Conservation (phyloP, 2,888 invertebrate species). For the Listrodromus nycthemerus region DNA sequence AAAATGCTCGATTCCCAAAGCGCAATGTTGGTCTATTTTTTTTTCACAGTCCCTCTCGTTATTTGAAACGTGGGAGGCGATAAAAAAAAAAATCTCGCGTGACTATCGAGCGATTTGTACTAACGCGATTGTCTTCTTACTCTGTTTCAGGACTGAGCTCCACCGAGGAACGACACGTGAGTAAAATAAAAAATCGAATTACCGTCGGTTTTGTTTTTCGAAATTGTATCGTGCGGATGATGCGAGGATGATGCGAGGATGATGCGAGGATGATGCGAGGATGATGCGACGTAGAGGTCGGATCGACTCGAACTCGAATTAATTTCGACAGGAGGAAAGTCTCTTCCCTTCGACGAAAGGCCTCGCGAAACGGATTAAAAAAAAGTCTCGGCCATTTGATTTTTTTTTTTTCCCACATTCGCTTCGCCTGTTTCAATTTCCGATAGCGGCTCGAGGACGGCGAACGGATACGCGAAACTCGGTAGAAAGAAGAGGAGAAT, state of each 20-base stretch:
- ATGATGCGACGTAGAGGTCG: background rate
- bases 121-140: constrained; percentile 68
- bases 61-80: constrained; percentile 72
- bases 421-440: constrained; percentile 48
- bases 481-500: constrained; percentile 8
- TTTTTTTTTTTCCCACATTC: constrained; percentile 5
- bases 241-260: too few species aligned
- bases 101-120: constrained; percentile 58
- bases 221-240: too few species aligned
- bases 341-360: background rate
- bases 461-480: constrained; percentile 5
- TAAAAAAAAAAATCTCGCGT: constrained; percentile 33
- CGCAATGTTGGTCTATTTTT: constrained; percentile 48
- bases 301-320: background rate
- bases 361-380: constrained; percentile 13
- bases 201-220: too few species aligned
- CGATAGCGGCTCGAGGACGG: constrained; percentile 26
- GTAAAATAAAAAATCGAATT: constrained; percentile 82
- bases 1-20: constrained; percentile 12
- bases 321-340: background rate
- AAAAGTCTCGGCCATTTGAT: constrained; percentile 11
- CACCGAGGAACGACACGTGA: constrained; percentile 88
- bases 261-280: too few species aligned
- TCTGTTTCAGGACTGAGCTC: constrained; percentile 87
- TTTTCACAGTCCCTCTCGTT: constrained; percentile 46